A percentile compares a stretch with the other conserved stretches of the same genome.
Evolutionary conservation across 2,797 vertebrate genomes (phyloP).

Genomic region (Cryptoblepharus egeriae): DNA sequence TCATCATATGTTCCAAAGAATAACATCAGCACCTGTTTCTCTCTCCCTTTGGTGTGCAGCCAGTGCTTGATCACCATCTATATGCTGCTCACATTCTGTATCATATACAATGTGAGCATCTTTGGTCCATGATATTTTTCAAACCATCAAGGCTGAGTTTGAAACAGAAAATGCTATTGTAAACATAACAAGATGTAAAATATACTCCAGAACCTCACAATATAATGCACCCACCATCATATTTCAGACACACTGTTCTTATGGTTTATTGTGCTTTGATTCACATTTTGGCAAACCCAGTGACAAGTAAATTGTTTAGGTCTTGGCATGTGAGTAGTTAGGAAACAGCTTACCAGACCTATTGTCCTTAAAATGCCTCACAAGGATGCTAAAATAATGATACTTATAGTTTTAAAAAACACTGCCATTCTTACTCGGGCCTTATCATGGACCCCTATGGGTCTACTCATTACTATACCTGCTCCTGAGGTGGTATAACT

Average conservation of each 20-base stretch:
- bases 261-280: background rate
- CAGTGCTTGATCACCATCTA: background rate
- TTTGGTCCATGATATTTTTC: background rate
- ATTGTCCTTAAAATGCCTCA: background rate
- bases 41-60: background rate
- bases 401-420: background rate
- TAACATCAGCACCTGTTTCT: background rate
- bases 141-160: background rate
- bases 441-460: no score
- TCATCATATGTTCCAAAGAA: background rate
- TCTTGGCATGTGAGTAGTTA: background rate
- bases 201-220: background rate
- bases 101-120: background rate
- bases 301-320: background rate
- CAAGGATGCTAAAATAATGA: background rate
- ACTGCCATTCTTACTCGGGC: no score
- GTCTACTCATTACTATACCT: no score
- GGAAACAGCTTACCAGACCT: background rate
- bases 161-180: background rate
- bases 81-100: background rate
- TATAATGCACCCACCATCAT: background rate
- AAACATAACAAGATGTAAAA: background rate
- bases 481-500: no score
- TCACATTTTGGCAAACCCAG: background rate
- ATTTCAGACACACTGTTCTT: background rate